Conservation (phyloP, 2,888 invertebrate genomes). For the Stegana nigrithorax region DNA sequence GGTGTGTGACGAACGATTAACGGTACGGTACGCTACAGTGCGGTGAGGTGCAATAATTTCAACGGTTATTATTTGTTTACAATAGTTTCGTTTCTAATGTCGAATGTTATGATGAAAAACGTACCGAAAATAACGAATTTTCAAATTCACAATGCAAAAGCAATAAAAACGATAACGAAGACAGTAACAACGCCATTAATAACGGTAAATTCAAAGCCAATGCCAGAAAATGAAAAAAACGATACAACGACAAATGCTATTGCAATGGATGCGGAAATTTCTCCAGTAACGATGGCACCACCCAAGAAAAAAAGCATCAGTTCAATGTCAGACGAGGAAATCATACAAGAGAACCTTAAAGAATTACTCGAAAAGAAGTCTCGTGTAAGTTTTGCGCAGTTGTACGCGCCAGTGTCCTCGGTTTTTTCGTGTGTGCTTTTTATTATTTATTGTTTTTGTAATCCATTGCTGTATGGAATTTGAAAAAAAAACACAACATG, state of each 20-base stretch:
- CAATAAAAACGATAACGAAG: background rate
- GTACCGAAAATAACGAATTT: background rate
- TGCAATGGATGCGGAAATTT: conserved; percentile 18
- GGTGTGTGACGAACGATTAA: background rate
- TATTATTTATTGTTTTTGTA: background rate
- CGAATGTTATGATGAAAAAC: background rate
- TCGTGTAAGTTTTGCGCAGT: conserved; percentile 50
- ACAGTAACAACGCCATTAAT: background rate
- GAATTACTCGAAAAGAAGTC: conserved; percentile 61
- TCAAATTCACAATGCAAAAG: background rate
- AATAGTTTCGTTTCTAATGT: background rate
- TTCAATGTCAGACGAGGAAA: conserved; percentile 60
- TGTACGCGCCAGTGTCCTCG: background rate
- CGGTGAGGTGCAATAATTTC: background rate
- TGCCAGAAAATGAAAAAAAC: background rate
- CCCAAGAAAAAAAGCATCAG: conserved; percentile 41
- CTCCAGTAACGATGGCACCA: background rate
- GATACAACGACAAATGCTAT: conserved; percentile 10
- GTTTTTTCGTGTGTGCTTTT: background rate
- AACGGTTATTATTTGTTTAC: background rate
- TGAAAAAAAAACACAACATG: too few relatives aligned
- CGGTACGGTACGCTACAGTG: background rate
- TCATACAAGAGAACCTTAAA: conserved; percentile 58
- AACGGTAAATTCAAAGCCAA: background rate
- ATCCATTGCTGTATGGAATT: too few relatives aligned